Evolutionary conservation across 2,797 vertebrate genomes (phyloP).

Genomic region (Clangula hyemalis): DNA sequence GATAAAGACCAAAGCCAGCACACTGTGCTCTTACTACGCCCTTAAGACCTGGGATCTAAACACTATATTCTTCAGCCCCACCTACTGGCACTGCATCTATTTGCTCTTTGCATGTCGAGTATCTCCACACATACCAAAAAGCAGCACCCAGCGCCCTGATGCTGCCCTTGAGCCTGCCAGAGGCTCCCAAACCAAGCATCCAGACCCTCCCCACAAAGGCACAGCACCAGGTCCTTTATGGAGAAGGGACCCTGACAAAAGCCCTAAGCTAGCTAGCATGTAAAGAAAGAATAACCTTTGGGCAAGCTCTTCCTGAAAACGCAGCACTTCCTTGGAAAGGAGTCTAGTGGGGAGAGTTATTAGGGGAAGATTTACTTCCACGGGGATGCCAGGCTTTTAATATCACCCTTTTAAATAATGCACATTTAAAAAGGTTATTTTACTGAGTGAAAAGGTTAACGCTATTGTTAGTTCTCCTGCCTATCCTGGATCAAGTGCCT

Average conservation of each 20-base stretch:
- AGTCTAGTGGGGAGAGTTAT: constrained; percentile 37
- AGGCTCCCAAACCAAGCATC: fast-evolving
- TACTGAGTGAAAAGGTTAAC: constrained; percentile 56
- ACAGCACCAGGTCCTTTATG: background rate
- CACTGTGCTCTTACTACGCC: background rate
- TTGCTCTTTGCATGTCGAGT: background rate
- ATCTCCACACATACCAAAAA: fast-evolving
- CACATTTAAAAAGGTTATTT: constrained; percentile 61
- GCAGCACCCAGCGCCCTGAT: background rate
- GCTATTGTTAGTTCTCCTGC: constrained; percentile 11
- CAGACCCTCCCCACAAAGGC: background rate
- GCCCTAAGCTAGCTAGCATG: background rate
- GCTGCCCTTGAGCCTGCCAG: background rate
- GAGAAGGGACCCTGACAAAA: background rate
- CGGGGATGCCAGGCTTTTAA: constrained; percentile 44
- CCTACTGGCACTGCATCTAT: background rate
- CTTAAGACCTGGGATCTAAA: background rate
- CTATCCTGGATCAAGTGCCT: background rate
- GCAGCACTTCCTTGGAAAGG: constrained; percentile 33
- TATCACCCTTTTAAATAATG: constrained; percentile 52
- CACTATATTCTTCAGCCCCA: constrained; percentile 45
- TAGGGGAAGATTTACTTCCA: constrained; percentile 60
- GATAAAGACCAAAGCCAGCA: background rate
- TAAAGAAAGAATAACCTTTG: constrained; percentile 50
- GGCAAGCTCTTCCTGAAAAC: constrained; percentile 69